Conservation (phyloP, 2,797 vertebrate genomes). For the Epinephelus malabaricus region DNA sequence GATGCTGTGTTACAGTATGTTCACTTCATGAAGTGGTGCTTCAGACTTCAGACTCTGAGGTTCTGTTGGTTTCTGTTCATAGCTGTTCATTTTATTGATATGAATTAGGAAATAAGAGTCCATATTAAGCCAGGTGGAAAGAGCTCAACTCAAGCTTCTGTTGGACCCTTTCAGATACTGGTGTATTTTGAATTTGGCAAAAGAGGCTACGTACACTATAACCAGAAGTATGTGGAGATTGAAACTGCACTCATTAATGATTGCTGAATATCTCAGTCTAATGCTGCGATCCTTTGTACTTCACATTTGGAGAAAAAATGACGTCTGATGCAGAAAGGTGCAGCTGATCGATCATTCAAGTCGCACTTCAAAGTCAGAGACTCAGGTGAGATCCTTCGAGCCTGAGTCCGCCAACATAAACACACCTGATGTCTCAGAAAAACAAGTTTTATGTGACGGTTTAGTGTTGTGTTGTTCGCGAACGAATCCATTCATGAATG, state of each 20-base stretch:
- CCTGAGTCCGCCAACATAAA: too few relatives aligned
- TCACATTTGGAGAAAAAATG: too few relatives aligned
- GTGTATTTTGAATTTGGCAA: not conserved
- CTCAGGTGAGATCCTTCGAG: too few relatives aligned
- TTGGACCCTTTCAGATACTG: not conserved
- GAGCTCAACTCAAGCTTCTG: not conserved
- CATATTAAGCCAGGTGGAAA: not conserved
- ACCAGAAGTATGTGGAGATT: not conserved
- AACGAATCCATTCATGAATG: too few relatives aligned
- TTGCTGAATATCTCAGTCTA: not conserved
- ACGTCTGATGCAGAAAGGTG: too few relatives aligned
- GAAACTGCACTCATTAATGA: not conserved
- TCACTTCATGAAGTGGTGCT: slow-evolving; percentile 36
- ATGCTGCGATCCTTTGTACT: too few relatives aligned
- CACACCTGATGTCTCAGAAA: too few relatives aligned
- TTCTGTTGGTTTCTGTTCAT: not conserved
- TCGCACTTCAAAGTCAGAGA: too few relatives aligned
- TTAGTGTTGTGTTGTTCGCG: too few relatives aligned
- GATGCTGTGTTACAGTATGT: slow-evolving; percentile 32
- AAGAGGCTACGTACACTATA: not conserved
- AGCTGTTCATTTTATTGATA: not conserved
- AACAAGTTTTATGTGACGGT: too few relatives aligned
- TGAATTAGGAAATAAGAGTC: not conserved
- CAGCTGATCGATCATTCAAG: too few relatives aligned
- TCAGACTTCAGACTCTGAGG: not conserved